Evolutionary conservation across 2,888 invertebrate genomes (phyloP), one percentile per base, ranked within the genome.

Genomic region (Scaptomyza flava): DNA sequence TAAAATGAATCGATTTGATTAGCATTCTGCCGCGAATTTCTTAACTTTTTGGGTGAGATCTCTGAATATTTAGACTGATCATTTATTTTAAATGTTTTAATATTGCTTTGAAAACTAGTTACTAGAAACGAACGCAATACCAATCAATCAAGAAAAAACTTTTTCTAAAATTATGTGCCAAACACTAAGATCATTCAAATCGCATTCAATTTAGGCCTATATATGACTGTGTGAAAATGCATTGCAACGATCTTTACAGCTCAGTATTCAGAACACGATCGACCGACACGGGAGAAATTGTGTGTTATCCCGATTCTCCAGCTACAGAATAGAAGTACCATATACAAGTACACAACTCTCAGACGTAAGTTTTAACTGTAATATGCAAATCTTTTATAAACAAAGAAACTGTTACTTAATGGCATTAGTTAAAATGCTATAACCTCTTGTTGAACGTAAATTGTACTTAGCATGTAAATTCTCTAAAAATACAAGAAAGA

Each of bases 361-460:
- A 78, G 85, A 81, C 31, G 79, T 85, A 83, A 88, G 88, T 84
- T 84, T 84, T 84, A 84, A 84, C 76, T 83, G 79, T 84, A 80
- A 79, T 66, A 79, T 76, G 72, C 42, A 70, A 77, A 72, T 78
- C 75, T 78, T 78, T 75, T 89, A 77, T 77, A 81, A 68, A 67
- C 58, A 83, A 76, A 65, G 58, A 69, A 87, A 79, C 78, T 83
- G 81, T 79, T 79, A 77, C 72, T 88, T 84, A 81, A 85, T 82
- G 74, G 88, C 87, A 82, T 87, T 72, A 73, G 78, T 69, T 77
- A 45, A 68, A 63, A 79, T 65, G 77, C 83, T 77, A 72, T 86
- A 89, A 79, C 68, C 76, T 79, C 87, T 89, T 89, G 88, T 89
- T 87, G 81, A 87, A 77, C 73, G 58, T 89, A 80, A 79, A 78